Base-by-base conservation (phyloP, 2,113 vertebrate genomes). In the Deroptyus accipitrinus region DNA sequence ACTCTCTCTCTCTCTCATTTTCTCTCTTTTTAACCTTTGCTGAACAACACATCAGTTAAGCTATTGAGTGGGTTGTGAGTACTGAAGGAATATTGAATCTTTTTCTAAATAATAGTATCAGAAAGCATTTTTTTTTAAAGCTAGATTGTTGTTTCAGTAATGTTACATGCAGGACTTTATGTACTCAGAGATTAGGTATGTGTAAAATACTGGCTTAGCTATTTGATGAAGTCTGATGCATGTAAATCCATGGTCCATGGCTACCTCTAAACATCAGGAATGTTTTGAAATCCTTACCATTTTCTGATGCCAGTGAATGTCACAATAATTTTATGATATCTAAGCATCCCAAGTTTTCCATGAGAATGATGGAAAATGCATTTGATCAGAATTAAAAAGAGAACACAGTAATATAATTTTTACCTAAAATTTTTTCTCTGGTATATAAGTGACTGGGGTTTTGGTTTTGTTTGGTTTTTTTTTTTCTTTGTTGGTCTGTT, bases 41-140 rank as follows among this genome's bases (percentile, higher is more conserved):
- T 90, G 95, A 98, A 91, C 80, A 89, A 9, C 75, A 31, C 89
- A 95, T 93, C 96, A 90, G 62, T 92, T 83, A 92, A 96, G 48
- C 63, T 97, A 94, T 79, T 82, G 83, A 96, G 87, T 61, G 17
- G 80, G 69, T 64, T 42, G 55, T 66, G 73, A 96, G 82, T 90
- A 87, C 73, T 77, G 79, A 91, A 97, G 94, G 49, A 94, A 96
- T 85, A 96, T 82, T 94, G 96, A 96, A 97, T 96, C 73, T 72
- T 94, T 92, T 92, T 73, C 79, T 84, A 87, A 90, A 24, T 90
- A 92, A 94, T 88, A 88, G 88, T 96, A 95, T 59, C 5, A 16
- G 88, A 85, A 92, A 89, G 11, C 42, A 37, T 86, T 85, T 93
- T 95, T 95, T 96, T 70, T 6, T 55, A 83, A 92, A 82, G 52